Base-by-base conservation (phyloP, 2,888 invertebrate genomes). In the Xestia c-nigrum region DNA sequence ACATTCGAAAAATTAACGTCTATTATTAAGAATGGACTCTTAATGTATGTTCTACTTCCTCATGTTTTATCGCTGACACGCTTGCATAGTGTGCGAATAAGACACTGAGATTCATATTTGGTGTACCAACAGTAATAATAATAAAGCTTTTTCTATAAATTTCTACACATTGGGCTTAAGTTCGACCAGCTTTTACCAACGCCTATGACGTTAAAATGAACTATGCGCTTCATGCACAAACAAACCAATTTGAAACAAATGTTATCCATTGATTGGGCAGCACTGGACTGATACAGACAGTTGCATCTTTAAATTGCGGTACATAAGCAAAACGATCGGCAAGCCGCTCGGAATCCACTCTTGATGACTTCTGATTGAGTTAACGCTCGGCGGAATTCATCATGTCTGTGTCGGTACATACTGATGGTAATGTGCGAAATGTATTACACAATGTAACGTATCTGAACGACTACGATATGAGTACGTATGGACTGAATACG, bases 331-430 rank as follows among this genome's bases (percentile, higher is more conserved):
- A 71, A 57, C 43, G 52, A 81, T 52, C 19, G 12, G 40, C 55
- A 50, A 57, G 14, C 10, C 24, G 47, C 61, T 81, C 76, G 76
- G 64, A 81, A 66, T 67, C 74, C 74, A 31, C 43, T 81, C 76
- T 72, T 85, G 68, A 82, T 85, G 74, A 72, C 16, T 71, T 9
- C 16, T 85, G 85, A 85, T 85, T 82, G 85, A 81, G 68, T 82
- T 85, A 69, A 70, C 78, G 63, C 66, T 64, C 38, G 12, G 31
- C 47, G 47, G 73, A 66, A 73, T 70, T 63, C 57, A 63, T 70
- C 16, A 50, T 67, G 14, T 46, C 16, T 64, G 43, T 19, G 12
- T 50, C 40, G 64, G 38, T 55, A 52, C 19, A 57, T 31, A 52
- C n/a, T 38, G 31, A 66, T 67, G 21, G 6, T 55, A 47, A 61